Evolutionary conservation across 2,797 vertebrate species (phyloP), one percentile per base, ranked within the genome.

Genomic region (Erethizon dorsatum): DNA sequence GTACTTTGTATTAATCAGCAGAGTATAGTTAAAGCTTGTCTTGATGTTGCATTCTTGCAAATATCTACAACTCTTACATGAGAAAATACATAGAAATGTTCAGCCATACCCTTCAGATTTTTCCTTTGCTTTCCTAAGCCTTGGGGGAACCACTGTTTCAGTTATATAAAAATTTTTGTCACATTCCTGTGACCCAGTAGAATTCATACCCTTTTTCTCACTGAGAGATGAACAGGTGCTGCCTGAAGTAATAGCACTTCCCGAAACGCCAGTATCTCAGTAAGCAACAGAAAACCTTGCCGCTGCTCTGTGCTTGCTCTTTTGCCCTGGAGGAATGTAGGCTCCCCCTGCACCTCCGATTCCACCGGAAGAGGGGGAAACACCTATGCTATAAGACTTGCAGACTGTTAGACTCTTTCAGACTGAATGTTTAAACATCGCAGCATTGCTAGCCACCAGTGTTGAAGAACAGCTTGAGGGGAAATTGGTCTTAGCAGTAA

Each of bases 21-120:
- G 98, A 98, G 98, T 98, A 98, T 56, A 98, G 98, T 98, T 99
- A 98, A 98, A 99, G 98, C 98, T 99, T 99, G 98, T 99, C 98
- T 98, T 97, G 96, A 98, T 97, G 97, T 98, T 98, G 90, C 97
- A 96, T 97, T 98, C 97, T 98, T 97, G 96, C 78, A 94, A 83
- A 98, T 97, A 96, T 97, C 97, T 98, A 97, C 95, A 98, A 85
- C 90, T 97, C 96, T 94, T 92, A 28, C 50, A 22, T 31, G 54
- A 98, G 97, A 97, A 98, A 98, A 98, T 71, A 83, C 4, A 61
- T 94, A 90, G 92, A 78, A 96, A 69, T 95, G 73, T 96, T 95
- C 52, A 96, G 90, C 86, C 91, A 97, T 88, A 83, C 97, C 96
- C 90, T 96, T 98, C 88, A 6, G 24, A 86, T 90, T 92, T 98